Evolutionary conservation across 2,113 vertebrate species (phyloP).

Genomic region (Calyptomena viridis): DNA sequence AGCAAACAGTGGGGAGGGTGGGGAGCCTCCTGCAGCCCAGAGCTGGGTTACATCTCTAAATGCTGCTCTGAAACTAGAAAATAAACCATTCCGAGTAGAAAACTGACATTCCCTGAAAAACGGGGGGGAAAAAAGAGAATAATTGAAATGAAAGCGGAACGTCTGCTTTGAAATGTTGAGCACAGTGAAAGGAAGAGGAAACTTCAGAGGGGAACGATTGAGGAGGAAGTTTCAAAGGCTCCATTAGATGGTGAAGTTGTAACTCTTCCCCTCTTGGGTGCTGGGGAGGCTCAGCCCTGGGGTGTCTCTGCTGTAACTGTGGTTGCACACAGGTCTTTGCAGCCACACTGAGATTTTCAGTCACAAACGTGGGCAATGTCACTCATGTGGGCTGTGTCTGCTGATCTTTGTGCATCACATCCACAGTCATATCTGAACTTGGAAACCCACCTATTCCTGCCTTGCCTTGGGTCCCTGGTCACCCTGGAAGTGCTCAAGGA

Average conservation of each 20-base stretch:
- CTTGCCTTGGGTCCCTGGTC: background rate
- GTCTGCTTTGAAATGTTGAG: constrained; percentile 36
- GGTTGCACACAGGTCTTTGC: rapidly evolving
- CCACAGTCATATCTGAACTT: rapidly evolving
- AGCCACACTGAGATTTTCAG: rapidly evolving
- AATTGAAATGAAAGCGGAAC: background rate
- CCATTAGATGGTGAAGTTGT: background rate
- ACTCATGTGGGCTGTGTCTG: rapidly evolving
- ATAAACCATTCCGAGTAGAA: background rate
- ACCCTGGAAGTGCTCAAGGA: background rate
- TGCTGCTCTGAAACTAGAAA: background rate
- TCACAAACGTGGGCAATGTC: rapidly evolving
- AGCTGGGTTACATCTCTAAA: background rate
- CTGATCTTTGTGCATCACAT: rapidly evolving
- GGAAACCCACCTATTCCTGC: rapidly evolving
- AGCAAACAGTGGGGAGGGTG: background rate
- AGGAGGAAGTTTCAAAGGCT: constrained; percentile 15
- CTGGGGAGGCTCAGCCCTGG: background rate
- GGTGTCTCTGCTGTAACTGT: rapidly evolving
- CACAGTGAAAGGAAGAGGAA: constrained; percentile 8
- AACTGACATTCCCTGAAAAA: constrained; percentile 41
- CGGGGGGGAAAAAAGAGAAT: background rate
- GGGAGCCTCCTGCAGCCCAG: background rate
- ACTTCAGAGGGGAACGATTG: constrained; percentile 51
- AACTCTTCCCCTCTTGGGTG: background rate